Conservation (phyloP, 1,140 invertebrate species). For the Drosophila pachea region DNA sequence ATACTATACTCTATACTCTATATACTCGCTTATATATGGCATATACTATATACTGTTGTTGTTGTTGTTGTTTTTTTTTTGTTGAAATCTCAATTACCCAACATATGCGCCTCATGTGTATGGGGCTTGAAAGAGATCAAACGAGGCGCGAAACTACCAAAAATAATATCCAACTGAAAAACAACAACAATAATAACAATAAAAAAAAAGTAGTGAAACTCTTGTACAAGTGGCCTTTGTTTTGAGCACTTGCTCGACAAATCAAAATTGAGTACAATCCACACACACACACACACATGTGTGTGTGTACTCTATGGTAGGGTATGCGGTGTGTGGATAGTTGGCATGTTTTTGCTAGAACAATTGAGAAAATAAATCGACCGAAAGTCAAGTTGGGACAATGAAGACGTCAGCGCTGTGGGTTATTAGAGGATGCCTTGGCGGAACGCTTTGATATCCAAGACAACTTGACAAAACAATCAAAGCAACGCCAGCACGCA, state of each 20-base stretch:
- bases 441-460: constrained; percentile 66
- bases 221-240: constrained; percentile 44
- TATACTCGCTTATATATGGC: too few species aligned
- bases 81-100: constrained; percentile 10
- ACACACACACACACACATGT: constrained; percentile 8
- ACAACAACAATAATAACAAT: constrained; percentile 15
- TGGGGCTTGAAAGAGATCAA: constrained; percentile 36
- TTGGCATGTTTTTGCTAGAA: constrained; percentile 69
- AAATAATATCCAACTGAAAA: constrained; percentile 1
- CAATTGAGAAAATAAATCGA: constrained; percentile 75
- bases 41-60: background rate
- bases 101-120: constrained; percentile 65
- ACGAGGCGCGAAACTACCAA: constrained; percentile 36
- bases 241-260: constrained; percentile 42
- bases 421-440: constrained; percentile 64
- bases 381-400: constrained; percentile 74
- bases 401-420: constrained; percentile 78
- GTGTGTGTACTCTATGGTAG: background rate
- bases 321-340: constrained; percentile 19
- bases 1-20: too few species aligned
- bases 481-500: constrained; percentile 62
- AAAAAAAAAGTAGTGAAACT: constrained; percentile 21
- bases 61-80: background rate
- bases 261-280: constrained; percentile 39
- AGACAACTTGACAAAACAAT: constrained; percentile 78